phyloP scores from a whole-genome alignment of 2,113 vertebrate species.

The Hippocampus abdominalis region DNA sequence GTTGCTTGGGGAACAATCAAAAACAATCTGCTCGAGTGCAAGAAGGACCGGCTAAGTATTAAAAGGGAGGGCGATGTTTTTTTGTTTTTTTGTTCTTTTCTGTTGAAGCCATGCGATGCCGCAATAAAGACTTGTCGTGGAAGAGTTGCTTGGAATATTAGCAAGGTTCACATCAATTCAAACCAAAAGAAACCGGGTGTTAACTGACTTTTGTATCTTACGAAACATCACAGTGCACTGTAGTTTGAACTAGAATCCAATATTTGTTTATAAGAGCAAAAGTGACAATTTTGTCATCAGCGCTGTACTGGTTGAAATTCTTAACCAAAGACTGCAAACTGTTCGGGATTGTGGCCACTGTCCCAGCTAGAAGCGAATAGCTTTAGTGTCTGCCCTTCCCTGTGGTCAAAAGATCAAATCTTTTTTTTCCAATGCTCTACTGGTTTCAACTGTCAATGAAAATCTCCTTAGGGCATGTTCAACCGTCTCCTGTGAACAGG shows the following conservation, averaged over 20 bases:
- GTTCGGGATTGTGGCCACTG: neutral
- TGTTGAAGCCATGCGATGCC: constrained; percentile 25
- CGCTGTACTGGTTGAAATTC: neutral
- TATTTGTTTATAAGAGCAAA: too few species aligned
- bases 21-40: constrained; percentile 28
- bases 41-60: constrained; percentile 24
- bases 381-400: neutral
- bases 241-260: too few species aligned
- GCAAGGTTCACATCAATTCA: neutral
- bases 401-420: neutral
- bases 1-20: constrained; percentile 53
- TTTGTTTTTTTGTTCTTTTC: constrained; percentile 31
- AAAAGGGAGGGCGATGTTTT: constrained; percentile 9
- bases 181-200: neutral
- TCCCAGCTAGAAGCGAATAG: neutral
- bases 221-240: too few species aligned
- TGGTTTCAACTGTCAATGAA: neutral
- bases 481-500: neutral
- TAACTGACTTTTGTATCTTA: too few species aligned
- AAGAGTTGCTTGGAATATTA: constrained; percentile 5
- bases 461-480: neutral
- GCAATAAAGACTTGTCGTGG: constrained; percentile 30
- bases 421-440: neutral
- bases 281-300: too few species aligned
- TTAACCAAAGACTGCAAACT: neutral